Conservation (phyloP, 2,888 invertebrate genomes). For the Sycophila texana region DNA sequence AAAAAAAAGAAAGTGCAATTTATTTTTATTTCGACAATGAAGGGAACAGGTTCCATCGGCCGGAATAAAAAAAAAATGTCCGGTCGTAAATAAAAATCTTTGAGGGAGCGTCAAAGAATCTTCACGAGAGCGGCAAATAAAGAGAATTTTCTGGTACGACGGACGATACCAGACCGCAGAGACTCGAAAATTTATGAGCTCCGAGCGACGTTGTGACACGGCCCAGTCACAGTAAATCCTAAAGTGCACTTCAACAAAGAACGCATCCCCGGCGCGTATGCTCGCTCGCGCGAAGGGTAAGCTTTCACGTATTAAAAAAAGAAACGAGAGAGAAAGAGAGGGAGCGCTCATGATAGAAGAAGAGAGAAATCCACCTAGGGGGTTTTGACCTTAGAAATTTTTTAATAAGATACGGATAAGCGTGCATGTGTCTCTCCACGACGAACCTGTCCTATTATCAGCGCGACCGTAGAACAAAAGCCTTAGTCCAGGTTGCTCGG, state of each 20-base stretch:
- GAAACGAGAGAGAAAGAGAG: neutral
- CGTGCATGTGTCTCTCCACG: neutral
- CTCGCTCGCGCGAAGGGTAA: neutral
- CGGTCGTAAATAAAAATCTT: neutral
- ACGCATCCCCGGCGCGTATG: constrained; percentile 40
- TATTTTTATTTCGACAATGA: no score
- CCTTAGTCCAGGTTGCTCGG: neutral
- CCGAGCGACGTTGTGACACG: constrained; percentile 18
- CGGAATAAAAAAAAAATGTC: neutral
- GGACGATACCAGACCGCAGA: neutral
- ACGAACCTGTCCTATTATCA: constrained; percentile 25
- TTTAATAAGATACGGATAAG: constrained; percentile 48
- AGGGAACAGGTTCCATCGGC: neutral
- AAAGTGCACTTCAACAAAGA: constrained; percentile 56
- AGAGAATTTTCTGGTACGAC: constrained; percentile 15
- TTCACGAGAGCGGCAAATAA: neutral
- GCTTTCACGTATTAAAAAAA: neutral
- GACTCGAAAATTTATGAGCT: constrained; percentile 42
- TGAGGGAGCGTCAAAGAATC: neutral
- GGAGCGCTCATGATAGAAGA: no score
- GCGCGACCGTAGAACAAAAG: constrained; percentile 34
- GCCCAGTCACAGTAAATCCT: constrained; percentile 35
- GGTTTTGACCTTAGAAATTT: constrained; percentile 25
- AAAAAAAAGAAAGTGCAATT: no score
- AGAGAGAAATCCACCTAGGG: no score